Percentiles rank a stretch among this genome's conserved stretches.
Evolutionary conservation across 35 echinoderm and acorn worm genomes (phyloP).

Genomic region (Apostichopus japonicus): DNA sequence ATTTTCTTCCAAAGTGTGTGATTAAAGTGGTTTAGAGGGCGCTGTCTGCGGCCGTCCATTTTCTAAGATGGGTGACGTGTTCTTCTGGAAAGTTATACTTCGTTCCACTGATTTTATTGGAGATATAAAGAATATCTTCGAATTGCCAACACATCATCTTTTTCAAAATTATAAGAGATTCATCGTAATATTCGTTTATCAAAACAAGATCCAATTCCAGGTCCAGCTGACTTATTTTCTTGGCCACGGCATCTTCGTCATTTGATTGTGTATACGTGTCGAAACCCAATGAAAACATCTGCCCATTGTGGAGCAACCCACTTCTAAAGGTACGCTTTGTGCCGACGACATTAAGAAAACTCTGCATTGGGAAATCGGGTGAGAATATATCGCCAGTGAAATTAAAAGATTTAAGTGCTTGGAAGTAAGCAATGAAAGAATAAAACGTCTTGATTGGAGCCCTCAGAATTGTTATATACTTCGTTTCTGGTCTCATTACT

Average conservation of each 20-base stretch:
- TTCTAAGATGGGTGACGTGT: too few species aligned
- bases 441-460: not conserved
- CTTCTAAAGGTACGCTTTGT: not conserved
- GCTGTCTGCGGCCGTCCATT: too few species aligned
- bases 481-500: constrained; percentile 11
- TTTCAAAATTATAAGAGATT: constrained; percentile 72
- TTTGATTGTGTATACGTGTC: not conserved
- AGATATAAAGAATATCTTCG: constrained; percentile 77
- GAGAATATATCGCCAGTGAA: not conserved
- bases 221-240: constrained; percentile 41
- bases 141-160: constrained; percentile 77
- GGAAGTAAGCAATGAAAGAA: not conserved
- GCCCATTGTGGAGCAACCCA: not conserved
- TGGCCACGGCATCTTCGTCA: not conserved
- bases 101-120: too few species aligned
- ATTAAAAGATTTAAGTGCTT: not conserved
- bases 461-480: constrained; percentile 45
- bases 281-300: not conserved
- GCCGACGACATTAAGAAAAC: not conserved
- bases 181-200: constrained; percentile 83
- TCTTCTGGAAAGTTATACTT: too few species aligned
- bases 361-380: not conserved
- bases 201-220: constrained; percentile 72
- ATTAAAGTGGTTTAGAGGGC: too few species aligned
- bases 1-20: too few species aligned